These are phyloP conservation scores for Stichodactyla mertensii DNA, from an alignment of 64 coral and sea anemone species.

Conservation along the genomic window DNA sequence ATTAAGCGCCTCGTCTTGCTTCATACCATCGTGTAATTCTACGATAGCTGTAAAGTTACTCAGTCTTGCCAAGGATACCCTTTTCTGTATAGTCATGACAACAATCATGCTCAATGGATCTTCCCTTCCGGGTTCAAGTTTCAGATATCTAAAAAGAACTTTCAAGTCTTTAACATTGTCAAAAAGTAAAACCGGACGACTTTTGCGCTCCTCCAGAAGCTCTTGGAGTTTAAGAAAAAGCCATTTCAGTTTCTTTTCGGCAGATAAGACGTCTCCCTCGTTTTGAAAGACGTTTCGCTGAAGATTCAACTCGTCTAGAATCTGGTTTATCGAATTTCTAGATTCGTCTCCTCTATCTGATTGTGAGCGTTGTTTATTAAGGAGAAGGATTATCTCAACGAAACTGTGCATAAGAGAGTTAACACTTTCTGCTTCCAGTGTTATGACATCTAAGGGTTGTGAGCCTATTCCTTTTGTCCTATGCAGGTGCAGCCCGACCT, in stretches of 20 bases:
- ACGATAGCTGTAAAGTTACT: constrained; percentile 39
- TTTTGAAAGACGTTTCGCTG: constrained; percentile 45
- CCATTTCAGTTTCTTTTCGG: constrained; percentile 43
- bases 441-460: constrained; percentile 64
- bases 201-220: constrained; percentile 44
- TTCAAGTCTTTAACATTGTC: constrained; percentile 72
- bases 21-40: constrained; percentile 42
- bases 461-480: constrained; percentile 8
- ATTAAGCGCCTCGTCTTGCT: constrained; percentile 20
- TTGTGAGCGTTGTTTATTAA: constrained; percentile 33
- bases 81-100: constrained; percentile 46
- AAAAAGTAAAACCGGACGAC: constrained; percentile 67
- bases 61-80: constrained; percentile 46
- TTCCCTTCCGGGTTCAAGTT: constrained; percentile 63
- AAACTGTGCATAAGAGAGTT: constrained; percentile 68
- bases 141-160: constrained; percentile 50
- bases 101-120: constrained; percentile 35
- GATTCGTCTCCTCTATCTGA: not conserved
- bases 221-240: constrained; percentile 52
- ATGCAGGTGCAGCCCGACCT: constrained; percentile 60
- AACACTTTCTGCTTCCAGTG: constrained; percentile 48
- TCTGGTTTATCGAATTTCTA: constrained; percentile 56
- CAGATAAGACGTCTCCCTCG: constrained; percentile 34
- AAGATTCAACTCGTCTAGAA: constrained; percentile 66
- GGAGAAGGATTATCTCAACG: constrained; percentile 41